A percentile compares a stretch with the other conserved stretches of the same genome.
These are phyloP conservation scores for Dreissena polymorpha DNA, from an alignment of 1,140 invertebrate genomes.

Conservation along the genomic window DNA sequence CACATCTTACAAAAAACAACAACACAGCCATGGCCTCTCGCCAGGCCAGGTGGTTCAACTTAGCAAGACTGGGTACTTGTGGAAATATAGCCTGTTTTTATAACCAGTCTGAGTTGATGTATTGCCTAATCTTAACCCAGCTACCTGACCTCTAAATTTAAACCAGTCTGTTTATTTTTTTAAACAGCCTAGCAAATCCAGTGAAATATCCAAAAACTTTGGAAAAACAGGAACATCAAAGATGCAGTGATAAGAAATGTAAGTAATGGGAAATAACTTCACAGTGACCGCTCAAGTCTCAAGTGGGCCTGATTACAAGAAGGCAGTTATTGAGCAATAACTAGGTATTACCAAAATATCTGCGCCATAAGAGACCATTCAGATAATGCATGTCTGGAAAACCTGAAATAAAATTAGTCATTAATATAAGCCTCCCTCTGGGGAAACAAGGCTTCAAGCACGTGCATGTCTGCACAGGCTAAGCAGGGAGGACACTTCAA, in stretches of 20 bases:
- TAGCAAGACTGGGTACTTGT: neutral
- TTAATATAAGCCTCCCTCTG: too few species aligned
- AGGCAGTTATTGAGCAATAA: neutral
- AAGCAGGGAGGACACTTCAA: too few species aligned
- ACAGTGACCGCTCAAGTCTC: neutral
- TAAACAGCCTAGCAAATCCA: neutral
- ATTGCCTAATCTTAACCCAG: neutral
- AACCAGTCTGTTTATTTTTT: neutral
- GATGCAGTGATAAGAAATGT: neutral
- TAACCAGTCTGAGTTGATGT: slow-evolving; percentile 1
- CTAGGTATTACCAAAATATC: too few species aligned
- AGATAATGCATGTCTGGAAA: too few species aligned
- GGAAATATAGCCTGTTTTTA: neutral
- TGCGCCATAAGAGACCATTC: too few species aligned
- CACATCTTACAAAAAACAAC: too few species aligned
- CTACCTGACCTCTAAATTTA: neutral
- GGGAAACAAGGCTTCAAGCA: too few species aligned
- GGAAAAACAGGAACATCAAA: neutral
- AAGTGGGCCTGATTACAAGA: neutral
- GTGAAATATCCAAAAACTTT: neutral
- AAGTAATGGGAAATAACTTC: slow-evolving; percentile 2
- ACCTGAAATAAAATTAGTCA: too few species aligned
- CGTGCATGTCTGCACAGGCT: too few species aligned
- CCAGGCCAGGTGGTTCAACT: slow-evolving; percentile 11
- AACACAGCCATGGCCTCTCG: neutral